Base-by-base conservation (phyloP, 1,140 invertebrate species). In the Diabrotica undecimpunctata region DNA sequence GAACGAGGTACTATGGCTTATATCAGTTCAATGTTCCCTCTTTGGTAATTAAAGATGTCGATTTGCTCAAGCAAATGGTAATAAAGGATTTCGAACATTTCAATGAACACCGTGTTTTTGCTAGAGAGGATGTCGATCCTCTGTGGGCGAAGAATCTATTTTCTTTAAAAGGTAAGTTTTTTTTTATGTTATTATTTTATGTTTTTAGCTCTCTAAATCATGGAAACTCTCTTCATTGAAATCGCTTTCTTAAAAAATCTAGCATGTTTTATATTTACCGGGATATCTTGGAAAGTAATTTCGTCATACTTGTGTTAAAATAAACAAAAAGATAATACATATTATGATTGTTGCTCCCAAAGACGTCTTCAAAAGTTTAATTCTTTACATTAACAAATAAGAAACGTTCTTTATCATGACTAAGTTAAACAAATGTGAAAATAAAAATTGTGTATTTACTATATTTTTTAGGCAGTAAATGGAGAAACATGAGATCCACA, bases 61-160 rank as follows among this genome's bases (percentile, higher is more conserved):
- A 88, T 13, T 39, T 87, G 4, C 83, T 88, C 3, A 87, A 83
- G 66, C 75, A 79, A 51, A 79, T 89, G 5, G 79, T 80, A 0
- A 78, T 89, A 0, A 88, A 87, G 71, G 83, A 88, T 62, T 90
- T 90, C 66, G 84, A 89, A 1, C 72, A 85, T 71, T 90, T 89
- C 66, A 72, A 80, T 0, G 82, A 89, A 67, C 84, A 86, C 63
- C 73, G 77, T 7, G 65, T 70, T 0, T 79, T 85, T 54, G 69
- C 84, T 6, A 70, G 72, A 9, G 75, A 77, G 25, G 77, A 82
- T 0, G 54, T 72, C 2, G 86, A 87, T 61, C 83, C 83, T 0
- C 52, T 88, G 0, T 76, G 86, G 46, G 81, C 79, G 8, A 79
- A 80, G 11, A 85, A 82, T 70, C 64, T 88, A 5, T 79, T 83